These are phyloP conservation scores for Taxidea taxus DNA, from an alignment of 2,113 vertebrate species.

Conservation along the genomic window DNA sequence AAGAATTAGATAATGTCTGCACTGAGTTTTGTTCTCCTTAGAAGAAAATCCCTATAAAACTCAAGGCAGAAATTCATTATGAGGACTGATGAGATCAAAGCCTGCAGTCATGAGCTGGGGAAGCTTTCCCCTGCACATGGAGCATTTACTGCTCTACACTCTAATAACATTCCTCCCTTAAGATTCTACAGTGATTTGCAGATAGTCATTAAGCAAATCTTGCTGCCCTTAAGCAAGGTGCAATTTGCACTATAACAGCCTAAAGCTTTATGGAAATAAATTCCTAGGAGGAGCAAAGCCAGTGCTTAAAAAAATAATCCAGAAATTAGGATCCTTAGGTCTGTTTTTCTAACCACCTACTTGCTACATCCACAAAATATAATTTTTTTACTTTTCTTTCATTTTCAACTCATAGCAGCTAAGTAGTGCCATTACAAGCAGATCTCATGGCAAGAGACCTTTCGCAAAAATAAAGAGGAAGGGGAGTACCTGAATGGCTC, in stretches of 20 bases:
- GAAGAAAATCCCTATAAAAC: conserved; percentile 74
- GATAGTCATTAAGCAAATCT: conserved; percentile 73
- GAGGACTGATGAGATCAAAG: conserved; percentile 73
- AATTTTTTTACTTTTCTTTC: conserved; percentile 8
- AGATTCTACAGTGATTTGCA: conserved; percentile 63
- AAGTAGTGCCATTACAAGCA: background rate
- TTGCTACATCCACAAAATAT: background rate
- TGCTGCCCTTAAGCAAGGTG: conserved; percentile 63
- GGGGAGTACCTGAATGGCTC: too few relatives aligned
- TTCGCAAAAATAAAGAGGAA: background rate
- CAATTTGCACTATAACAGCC: conserved; percentile 58
- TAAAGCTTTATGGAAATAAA: conserved; percentile 64
- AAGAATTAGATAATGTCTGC: conserved; percentile 78
- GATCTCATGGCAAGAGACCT: background rate
- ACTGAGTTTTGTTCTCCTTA: conserved; percentile 57
- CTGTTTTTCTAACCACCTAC: background rate
- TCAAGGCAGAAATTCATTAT: conserved; percentile 56
- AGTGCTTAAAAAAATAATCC: background rate
- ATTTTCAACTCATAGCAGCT: background rate
- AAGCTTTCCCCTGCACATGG: conserved; percentile 13
- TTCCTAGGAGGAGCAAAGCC: background rate
- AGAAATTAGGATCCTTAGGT: background rate
- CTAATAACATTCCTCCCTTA: conserved; percentile 64
- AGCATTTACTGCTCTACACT: conserved; percentile 30
- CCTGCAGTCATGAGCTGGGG: conserved; percentile 26